Evolutionary conservation across 1,140 invertebrate species (phyloP).

Genomic region (Calephelis nemesis): DNA sequence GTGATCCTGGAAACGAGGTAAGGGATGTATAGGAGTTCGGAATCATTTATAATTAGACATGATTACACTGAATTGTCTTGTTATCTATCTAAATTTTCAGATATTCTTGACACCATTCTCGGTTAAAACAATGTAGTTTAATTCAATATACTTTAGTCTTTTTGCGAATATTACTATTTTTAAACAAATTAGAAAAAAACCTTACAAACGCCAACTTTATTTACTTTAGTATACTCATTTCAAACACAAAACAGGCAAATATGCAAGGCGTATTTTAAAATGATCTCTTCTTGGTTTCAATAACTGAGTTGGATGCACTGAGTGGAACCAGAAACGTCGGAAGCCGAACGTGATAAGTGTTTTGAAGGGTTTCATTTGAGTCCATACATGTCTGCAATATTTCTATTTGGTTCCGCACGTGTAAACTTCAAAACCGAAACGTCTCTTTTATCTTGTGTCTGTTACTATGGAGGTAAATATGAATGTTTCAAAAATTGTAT

Average conservation of each 20-base stretch:
- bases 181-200: too few species aligned
- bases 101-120: too few species aligned
- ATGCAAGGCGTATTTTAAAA: conserved; percentile 12
- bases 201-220: neutral
- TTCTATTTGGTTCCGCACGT: conserved; percentile 40
- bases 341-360: conserved; percentile 42
- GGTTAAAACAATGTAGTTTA: too few species aligned
- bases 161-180: too few species aligned
- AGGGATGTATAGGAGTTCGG: too few species aligned
- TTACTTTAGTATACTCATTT: neutral
- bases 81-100: too few species aligned
- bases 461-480: too few species aligned
- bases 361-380: conserved; percentile 43
- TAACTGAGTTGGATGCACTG: conserved; percentile 33
- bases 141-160: too few species aligned
- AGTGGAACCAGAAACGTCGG: conserved; percentile 36
- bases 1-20: too few species aligned
- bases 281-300: conserved; percentile 12
- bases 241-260: neutral
- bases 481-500: too few species aligned
- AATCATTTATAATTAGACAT: too few species aligned
- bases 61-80: too few species aligned
- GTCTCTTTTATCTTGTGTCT: conserved; percentile 23
- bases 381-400: conserved; percentile 32
- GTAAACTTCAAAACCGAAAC: conserved; percentile 30